These are phyloP conservation scores for Collichthys lucidus DNA, from an alignment of 2,113 vertebrate species.

Conservation along the genomic window DNA sequence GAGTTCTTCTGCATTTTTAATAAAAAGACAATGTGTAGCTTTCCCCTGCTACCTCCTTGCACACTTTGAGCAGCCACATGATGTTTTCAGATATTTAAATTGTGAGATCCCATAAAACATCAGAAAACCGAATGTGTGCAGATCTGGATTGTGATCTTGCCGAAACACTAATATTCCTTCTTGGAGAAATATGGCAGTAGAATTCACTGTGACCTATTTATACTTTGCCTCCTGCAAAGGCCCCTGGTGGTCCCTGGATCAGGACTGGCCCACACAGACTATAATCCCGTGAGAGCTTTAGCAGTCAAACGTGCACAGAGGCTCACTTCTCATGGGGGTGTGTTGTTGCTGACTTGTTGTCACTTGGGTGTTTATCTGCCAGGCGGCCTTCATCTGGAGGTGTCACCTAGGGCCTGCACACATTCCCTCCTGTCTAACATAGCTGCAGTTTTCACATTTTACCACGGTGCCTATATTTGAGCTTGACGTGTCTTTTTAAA, in stretches of 20 bases:
- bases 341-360: slow-evolving; percentile 43
- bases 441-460: slow-evolving; percentile 68
- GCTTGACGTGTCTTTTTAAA: slow-evolving; percentile 49
- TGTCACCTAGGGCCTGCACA: slow-evolving; percentile 58
- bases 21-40: not conserved
- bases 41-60: not conserved
- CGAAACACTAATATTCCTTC: not conserved
- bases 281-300: not conserved
- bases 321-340: not conserved
- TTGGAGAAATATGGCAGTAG: not conserved
- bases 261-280: slow-evolving; percentile 7
- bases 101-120: not conserved
- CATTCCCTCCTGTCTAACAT: slow-evolving; percentile 53
- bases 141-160: not conserved
- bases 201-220: slow-evolving; percentile 1
- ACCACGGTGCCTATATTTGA: slow-evolving; percentile 67
- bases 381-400: slow-evolving; percentile 34
- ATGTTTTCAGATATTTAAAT: not conserved
- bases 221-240: not conserved
- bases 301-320: not conserved
- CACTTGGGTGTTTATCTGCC: slow-evolving; percentile 63
- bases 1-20: not conserved
- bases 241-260: not conserved
- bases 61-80: not conserved
- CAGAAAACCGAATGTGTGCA: not conserved